Evolutionary conservation across 2,797 vertebrate species (phyloP).

Genomic region (Heteromormyrus szaboi): DNA sequence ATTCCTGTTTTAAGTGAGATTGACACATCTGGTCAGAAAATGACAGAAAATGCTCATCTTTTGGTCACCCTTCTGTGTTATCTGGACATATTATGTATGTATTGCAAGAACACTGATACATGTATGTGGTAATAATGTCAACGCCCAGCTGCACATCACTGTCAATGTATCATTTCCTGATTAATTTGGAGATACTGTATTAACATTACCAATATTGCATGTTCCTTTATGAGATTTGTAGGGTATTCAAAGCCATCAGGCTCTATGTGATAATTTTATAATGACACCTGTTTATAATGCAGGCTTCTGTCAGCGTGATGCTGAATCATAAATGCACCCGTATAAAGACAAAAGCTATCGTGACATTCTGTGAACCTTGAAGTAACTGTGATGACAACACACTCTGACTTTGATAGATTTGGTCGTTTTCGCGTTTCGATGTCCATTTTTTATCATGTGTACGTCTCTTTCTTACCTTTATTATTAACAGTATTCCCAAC

Average conservation of each 20-base stretch:
- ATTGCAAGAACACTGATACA: background rate
- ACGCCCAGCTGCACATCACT: background rate
- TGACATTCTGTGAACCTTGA: background rate
- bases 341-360: background rate
- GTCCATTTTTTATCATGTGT: background rate
- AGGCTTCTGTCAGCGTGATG: background rate
- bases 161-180: background rate
- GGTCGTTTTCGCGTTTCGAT: background rate
- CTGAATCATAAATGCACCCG: background rate
- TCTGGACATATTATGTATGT: background rate
- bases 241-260: background rate
- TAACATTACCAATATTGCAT: background rate
- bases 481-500: background rate
- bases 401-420: background rate
- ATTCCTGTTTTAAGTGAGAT: background rate
- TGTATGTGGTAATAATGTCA: background rate
- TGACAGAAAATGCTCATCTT: background rate
- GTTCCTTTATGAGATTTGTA: background rate
- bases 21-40: background rate
- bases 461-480: background rate
- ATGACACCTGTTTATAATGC: background rate
- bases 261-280: background rate
- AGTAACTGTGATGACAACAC: background rate
- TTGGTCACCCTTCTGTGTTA: background rate
- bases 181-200: background rate